phyloP scores from a whole-genome alignment of 2,888 invertebrate species.

The Ectemnius cavifrons region DNA sequence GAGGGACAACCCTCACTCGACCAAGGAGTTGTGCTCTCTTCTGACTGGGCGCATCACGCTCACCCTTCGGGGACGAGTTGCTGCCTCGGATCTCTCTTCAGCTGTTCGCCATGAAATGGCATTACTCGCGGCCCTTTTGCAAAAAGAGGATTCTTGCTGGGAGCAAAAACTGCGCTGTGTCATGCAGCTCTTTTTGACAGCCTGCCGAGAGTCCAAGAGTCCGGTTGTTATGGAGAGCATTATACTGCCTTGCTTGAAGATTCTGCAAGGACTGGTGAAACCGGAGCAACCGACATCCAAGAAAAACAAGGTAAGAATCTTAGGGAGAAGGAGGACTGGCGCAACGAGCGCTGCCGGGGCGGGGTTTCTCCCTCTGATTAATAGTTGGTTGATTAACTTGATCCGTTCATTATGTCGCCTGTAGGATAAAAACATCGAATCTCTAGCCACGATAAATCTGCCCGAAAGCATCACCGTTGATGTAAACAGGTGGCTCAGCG shows the following conservation, averaged over 20 bases:
- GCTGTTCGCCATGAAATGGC: conserved; percentile 94
- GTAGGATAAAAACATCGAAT: conserved; percentile 79
- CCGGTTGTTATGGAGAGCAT: conserved; percentile 94
- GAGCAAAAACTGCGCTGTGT: conserved; percentile 93
- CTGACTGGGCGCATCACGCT: conserved; percentile 91
- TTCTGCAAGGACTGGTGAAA: conserved; percentile 90
- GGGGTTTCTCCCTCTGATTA: neutral
- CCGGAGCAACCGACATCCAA: conserved; percentile 81
- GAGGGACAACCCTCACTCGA: conserved; percentile 90
- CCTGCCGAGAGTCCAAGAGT: conserved; percentile 87
- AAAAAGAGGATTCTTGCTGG: conserved; percentile 97
- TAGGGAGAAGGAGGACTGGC: no score
- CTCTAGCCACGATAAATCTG: conserved; percentile 80
- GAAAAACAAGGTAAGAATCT: conserved; percentile 77
- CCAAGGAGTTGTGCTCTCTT: conserved; percentile 89
- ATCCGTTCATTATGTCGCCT: conserved; percentile 1
- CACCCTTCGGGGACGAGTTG: conserved; percentile 87
- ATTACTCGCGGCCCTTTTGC: conserved; percentile 90
- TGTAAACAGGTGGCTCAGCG: conserved; percentile 86
- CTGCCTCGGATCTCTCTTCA: conserved; percentile 85
- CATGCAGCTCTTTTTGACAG: conserved; percentile 91
- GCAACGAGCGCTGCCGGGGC: neutral
- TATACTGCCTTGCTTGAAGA: conserved; percentile 94
- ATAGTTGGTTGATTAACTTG: no score
- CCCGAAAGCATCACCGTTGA: conserved; percentile 85